These are phyloP conservation scores for Fundulus diaphanus DNA, from an alignment of 2,797 vertebrate genomes.

Conservation along the genomic window DNA sequence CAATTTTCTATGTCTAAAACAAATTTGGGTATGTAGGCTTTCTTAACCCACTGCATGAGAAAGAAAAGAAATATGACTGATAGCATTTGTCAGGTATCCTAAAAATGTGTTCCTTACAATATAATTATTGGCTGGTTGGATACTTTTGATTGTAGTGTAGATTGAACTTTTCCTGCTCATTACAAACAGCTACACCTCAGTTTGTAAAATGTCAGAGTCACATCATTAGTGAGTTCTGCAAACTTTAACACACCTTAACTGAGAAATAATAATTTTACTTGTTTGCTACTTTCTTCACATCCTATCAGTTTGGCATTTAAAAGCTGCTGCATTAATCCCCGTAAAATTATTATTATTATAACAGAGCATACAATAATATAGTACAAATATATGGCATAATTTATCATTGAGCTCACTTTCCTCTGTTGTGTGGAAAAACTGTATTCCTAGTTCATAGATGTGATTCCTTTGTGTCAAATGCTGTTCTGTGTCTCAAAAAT, in stretches of 20 bases:
- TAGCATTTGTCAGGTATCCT: background rate
- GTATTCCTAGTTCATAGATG: background rate
- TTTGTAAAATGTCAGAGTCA: background rate
- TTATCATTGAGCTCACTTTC: background rate
- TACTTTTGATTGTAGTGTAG: background rate
- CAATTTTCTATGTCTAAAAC: too few species aligned
- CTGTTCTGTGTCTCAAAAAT: background rate
- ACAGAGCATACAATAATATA: background rate
- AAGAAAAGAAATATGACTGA: background rate
- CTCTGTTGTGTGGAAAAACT: background rate
- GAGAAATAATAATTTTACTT: background rate
- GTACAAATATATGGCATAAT: background rate
- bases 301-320: background rate
- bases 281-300: background rate
- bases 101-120: background rate
- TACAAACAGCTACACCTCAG: background rate
- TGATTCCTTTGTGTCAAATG: background rate
- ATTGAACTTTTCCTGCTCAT: too few species aligned
- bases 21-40: background rate
- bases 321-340: background rate
- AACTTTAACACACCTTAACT: background rate
- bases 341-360: background rate
- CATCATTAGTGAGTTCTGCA: background rate
- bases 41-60: background rate
- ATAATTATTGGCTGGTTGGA: background rate